Base-by-base conservation (phyloP, 2,888 invertebrate genomes). In the Callinectes sapidus region DNA sequence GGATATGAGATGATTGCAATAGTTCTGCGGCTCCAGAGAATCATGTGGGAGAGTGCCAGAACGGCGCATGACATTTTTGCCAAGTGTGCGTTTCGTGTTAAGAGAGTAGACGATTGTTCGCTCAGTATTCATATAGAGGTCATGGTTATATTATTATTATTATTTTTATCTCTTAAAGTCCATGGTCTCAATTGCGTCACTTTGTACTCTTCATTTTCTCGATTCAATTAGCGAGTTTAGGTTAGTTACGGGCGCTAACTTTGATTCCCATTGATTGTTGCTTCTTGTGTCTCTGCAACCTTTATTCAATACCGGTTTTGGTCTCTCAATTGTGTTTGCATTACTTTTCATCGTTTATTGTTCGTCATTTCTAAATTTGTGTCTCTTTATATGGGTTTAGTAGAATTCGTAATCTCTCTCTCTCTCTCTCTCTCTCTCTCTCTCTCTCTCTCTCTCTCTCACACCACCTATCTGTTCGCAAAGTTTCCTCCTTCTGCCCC, bases 381-480 rank as follows among this genome's bases (percentile, higher is more conserved):
- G 5, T 48, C 0, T 42, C 6, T 48, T 48, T 48, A 10, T 48
- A 48, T 48, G 48, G 48, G 48, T 48, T 0, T 6, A 5, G 5
- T 48, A 8, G 0, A 10, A 48, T 5, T 48, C 10, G 8, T 2
- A 2, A 42, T 48, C 54, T 87, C 54, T 71, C 39, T 48, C 32
- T 55, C 32, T 32, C 89, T 48, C 61, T 55, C 89, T 32, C 87
- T 48, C 90, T 39, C 42, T 87, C 87, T 54, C 89, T 55, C 81
- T 61, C 87, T 87, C 85, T 91, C 42, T 85, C 61, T 89, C 39
- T 89, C 85, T 77, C 61, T 86, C 42, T 90, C 90, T 90, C 85
- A 86, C 86, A 86, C 55, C 18, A 55, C 18, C 54, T 48, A 42
- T 32, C 66, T 81, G 39, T 66, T 39, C 10, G 16, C 28, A 6